A percentile compares a stretch with the other conserved stretches of the same genome.
Evolutionary conservation across 2,888 invertebrate genomes (phyloP).

Genomic region (Unio pictorum): DNA sequence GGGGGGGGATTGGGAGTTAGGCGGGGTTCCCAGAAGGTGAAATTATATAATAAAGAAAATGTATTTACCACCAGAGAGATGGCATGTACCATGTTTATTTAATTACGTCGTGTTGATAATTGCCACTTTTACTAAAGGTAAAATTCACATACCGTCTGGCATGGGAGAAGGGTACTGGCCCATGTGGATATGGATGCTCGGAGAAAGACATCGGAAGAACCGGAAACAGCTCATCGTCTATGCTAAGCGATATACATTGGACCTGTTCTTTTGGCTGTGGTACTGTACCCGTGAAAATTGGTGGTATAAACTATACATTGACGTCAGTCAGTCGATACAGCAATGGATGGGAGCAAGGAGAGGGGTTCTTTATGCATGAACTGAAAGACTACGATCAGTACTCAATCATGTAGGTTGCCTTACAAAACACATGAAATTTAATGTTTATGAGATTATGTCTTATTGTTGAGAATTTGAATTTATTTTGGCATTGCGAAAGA

Average conservation of each 20-base stretch:
- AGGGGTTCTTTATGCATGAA: slow-evolving; percentile 8
- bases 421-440: too few species aligned
- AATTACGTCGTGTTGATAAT: too few species aligned
- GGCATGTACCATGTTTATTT: too few species aligned
- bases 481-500: too few species aligned
- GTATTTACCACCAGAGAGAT: too few species aligned
- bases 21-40: too few species aligned
- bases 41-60: too few species aligned
- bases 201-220: slow-evolving; percentile 4
- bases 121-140: slow-evolving; percentile 7
- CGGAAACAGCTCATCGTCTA: too few species aligned
- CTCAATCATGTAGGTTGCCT: slow-evolving; percentile 11
- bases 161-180: slow-evolving; percentile 36
- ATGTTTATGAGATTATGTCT: background rate
- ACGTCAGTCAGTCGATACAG: slow-evolving; percentile 21
- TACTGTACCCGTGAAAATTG: slow-evolving; percentile 1
- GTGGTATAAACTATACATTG: slow-evolving; percentile 19
- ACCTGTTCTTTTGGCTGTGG: background rate
- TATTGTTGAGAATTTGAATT: background rate
- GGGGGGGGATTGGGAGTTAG: too few species aligned
- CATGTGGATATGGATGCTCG: slow-evolving; percentile 26
- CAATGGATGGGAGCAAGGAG: slow-evolving; percentile 28
- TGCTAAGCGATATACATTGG: too few species aligned
- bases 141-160: slow-evolving; percentile 26
- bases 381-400: slow-evolving; percentile 1